These are phyloP conservation scores for Gorsachius goisagi DNA, from an alignment of 2,113 vertebrate species.

Conservation along the genomic window DNA sequence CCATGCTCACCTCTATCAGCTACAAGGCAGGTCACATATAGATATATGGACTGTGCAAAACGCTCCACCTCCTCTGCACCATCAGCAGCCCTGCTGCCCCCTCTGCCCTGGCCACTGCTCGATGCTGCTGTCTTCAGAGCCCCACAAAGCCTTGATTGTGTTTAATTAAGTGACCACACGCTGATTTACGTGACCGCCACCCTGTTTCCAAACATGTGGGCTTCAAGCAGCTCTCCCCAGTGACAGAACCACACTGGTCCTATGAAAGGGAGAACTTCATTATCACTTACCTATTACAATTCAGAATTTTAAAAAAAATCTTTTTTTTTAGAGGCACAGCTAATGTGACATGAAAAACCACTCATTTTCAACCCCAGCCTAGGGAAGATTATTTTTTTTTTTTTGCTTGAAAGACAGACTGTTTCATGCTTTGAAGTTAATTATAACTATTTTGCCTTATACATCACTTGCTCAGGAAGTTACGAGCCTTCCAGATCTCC, in stretches of 20 bases:
- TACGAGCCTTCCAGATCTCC: not conserved
- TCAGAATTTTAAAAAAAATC: not conserved
- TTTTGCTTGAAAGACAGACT: not conserved
- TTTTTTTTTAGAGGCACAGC: not conserved
- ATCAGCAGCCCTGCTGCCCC: not conserved
- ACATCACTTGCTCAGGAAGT: not conserved
- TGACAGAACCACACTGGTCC: not conserved
- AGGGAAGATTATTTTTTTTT: not conserved
- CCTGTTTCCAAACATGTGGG: not conserved
- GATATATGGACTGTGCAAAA: too few species aligned
- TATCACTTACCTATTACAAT: not conserved
- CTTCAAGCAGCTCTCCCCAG: not conserved
- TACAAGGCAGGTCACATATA: rapidly evolving
- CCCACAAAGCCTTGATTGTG: not conserved
- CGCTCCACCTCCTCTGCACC: not conserved
- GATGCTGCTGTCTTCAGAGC: not conserved
- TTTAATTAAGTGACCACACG: conserved; percentile 27
- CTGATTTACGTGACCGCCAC: conserved; percentile 45
- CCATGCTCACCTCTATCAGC: rapidly evolving
- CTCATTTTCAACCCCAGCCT: not conserved
- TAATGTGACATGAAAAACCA: not conserved
- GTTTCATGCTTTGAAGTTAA: not conserved
- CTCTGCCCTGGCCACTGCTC: not conserved
- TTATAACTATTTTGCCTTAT: not conserved
- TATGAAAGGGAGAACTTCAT: not conserved